Base-by-base conservation (phyloP, 2,797 vertebrate genomes). In the Lycodopsis pacificus region DNA sequence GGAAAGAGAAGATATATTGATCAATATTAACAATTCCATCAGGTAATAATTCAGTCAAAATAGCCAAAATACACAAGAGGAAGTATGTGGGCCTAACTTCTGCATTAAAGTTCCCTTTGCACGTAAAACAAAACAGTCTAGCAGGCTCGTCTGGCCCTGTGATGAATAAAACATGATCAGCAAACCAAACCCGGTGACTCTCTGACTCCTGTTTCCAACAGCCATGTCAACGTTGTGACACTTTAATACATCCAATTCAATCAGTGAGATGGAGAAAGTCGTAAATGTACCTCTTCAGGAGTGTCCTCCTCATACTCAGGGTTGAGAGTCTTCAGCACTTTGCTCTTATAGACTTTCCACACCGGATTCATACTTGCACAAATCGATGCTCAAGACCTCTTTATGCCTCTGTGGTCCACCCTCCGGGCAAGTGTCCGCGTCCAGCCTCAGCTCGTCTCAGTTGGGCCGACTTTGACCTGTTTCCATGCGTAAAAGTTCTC, bases 341-440 rank as follows among this genome's bases (percentile, higher is more conserved):
- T 99, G 95, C 96, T 95, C 91, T 97, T 98, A 85, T 98, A 99
- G 48, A 95, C 85, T 89, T 97, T 96, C 97, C 97, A 99, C 92
- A 98, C 82, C 6, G 97, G 97, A 93, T 96, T 97, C 98, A 99
- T 99, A 1, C 36, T 90, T 77, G 77, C 77, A 58, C 44, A 32
- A 49, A 57, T 5, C n/a, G 74, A 74, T 74, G 44, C 63, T 87
- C 76, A 73, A 79, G 78, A 82, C 77, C 77, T 89, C 77, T 75
- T 49, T 36, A 8, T 64, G 59, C 65, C 82, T 85, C 73, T 78
- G 53, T 71, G 63, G 67, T 82, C 80, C 85, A 76, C 80, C 83
- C 84, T 88, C 80, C 78, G 38, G 69, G 69, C 34, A 13, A 76
- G 69, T 86, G 72, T 84, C 71, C 67, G 3, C 82, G 77, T 69